These are phyloP conservation scores for Aleiodes sp. DNA, from an alignment of 1,140 invertebrate species.

Conservation along the genomic window DNA sequence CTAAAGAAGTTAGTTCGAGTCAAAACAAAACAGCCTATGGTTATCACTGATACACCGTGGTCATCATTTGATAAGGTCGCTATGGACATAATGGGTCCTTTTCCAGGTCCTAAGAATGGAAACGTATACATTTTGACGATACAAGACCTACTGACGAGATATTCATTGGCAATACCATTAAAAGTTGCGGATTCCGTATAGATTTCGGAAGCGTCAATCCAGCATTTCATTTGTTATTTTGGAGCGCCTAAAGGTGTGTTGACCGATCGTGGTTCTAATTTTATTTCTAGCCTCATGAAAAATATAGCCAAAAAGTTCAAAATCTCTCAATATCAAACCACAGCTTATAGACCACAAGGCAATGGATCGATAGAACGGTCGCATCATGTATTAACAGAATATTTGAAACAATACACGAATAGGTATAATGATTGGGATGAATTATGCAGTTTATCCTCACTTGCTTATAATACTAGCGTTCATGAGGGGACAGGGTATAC, in stretches of 20 bases:
- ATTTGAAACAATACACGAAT: slow-evolving; percentile 25
- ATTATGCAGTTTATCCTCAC: not conserved
- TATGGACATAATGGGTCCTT: not conserved
- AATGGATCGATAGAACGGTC: slow-evolving; percentile 47
- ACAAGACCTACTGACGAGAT: not conserved
- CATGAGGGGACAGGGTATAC: slow-evolving; percentile 20
- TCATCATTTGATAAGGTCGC: not conserved
- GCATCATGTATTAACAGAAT: slow-evolving; percentile 41
- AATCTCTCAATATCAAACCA: slow-evolving; percentile 44
- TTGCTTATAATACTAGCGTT: slow-evolving; percentile 15
- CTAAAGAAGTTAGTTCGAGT: not conserved
- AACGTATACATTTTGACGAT: not conserved
- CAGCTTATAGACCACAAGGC: slow-evolving; percentile 43
- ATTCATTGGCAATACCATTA: not conserved
- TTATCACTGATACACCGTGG: not conserved
- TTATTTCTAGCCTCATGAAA: slow-evolving; percentile 40
- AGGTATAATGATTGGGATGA: slow-evolving; percentile 14
- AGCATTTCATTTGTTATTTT: slow-evolving; percentile 33
- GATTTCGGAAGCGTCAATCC: not conserved
- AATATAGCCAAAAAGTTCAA: slow-evolving; percentile 40
- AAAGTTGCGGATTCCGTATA: not conserved
- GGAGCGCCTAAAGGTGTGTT: slow-evolving; percentile 44
- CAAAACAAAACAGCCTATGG: not conserved
- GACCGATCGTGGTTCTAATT: slow-evolving; percentile 47
- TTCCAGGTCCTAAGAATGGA: not conserved